These are phyloP conservation scores for Platycnemis pennipes DNA, from an alignment of 2,888 invertebrate species.

Conservation along the genomic window DNA sequence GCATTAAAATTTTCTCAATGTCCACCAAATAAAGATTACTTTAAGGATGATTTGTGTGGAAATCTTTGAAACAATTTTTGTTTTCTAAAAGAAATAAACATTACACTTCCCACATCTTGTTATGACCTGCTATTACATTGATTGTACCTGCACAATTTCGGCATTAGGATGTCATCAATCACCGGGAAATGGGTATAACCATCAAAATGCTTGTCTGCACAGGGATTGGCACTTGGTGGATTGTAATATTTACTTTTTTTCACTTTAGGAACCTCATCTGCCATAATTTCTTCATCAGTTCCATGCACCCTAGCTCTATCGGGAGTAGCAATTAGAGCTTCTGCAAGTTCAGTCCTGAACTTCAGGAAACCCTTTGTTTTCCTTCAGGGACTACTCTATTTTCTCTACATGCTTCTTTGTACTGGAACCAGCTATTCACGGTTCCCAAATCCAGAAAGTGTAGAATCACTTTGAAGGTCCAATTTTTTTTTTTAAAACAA, in stretches of 20 bases:
- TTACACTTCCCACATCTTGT: neutral
- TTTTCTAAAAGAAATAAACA: neutral
- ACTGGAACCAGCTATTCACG: neutral
- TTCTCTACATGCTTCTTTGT: neutral
- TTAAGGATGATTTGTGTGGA: too few species aligned
- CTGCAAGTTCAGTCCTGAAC: neutral
- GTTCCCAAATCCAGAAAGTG: neutral
- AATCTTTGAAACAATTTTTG: too few species aligned
- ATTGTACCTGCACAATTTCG: neutral
- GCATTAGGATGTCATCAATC: neutral
- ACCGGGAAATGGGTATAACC: neutral
- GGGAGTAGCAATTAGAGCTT: slow-evolving; percentile 1
- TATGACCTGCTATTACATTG: neutral
- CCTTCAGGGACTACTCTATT: neutral
- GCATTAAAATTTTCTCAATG: too few species aligned
- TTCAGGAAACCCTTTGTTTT: neutral
- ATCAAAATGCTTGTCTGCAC: neutral
- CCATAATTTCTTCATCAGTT: neutral
- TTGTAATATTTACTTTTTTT: neutral
- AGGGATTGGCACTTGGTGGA: neutral
- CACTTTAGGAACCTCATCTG: neutral
- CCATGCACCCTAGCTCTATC: neutral
- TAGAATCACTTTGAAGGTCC: neutral
- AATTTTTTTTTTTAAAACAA: neutral
- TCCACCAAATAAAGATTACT: too few species aligned